Base-by-base conservation (phyloP, 2,797 vertebrate genomes). In the Alauda arvensis region DNA sequence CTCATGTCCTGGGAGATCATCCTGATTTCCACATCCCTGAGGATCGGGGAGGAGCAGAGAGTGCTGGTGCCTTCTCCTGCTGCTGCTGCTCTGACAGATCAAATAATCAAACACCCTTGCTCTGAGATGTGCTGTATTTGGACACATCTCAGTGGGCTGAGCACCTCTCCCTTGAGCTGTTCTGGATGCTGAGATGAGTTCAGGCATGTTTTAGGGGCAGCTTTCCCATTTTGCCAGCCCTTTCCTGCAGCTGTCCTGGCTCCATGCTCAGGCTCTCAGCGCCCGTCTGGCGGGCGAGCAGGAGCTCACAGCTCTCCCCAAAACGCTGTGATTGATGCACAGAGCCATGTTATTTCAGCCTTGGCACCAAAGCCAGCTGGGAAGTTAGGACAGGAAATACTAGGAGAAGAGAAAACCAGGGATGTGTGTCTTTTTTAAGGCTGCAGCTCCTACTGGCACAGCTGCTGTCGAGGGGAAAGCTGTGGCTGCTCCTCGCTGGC, bases 341-440 rank as follows among this genome's bases (percentile, higher is more conserved):
- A 63, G 74, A 85, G 48, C 0, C 8, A 51, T 91, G 89, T 67
- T 91, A 77, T 92, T 92, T 91, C 60, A 91, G 87, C 87, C 51
- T 83, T 93, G 93, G 91, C 89, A 94, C 75, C 71, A 62, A 55
- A 84, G 87, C 71, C n/a, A 66, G 77, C 51, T 59, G 14, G 66
- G 59, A 89, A 89, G 83, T 88, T 84, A 68, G 78, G 65, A 65
- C 55, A 77, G 87, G 87, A 83, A 81, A 88, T 34, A 53, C n/a
- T 17, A 10, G 77, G 77, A 23, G 23, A 79, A 48, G 60, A 34
- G 68, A 72, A 16, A 84, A 93, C 82, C 51, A 39, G 57, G 71
- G 65, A 55, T 52, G n/a, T 56, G 82, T 89, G 77, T 71, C 71
- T 83, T 88, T 87, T 92, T 84, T 83, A 81, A 86, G 88, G 75